Conservation (phyloP, 2,797 vertebrate species). For the Poecilia wingei region DNA sequence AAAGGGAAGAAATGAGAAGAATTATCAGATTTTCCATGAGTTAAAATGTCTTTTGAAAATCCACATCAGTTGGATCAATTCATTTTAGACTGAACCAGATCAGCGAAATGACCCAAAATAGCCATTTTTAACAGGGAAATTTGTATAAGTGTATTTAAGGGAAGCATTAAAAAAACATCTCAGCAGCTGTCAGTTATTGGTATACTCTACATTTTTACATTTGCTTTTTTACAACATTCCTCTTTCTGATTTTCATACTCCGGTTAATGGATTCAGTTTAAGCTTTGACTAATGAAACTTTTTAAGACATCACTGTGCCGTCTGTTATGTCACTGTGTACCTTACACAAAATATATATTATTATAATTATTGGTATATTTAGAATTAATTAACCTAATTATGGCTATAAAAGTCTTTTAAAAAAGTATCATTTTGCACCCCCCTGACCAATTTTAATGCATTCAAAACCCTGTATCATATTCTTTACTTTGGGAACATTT, state of each 20-base stretch:
- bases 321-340: not conserved
- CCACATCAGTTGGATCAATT: not conserved
- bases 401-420: not conserved
- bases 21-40: no score
- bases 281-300: not conserved
- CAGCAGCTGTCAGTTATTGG: not conserved
- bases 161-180: not conserved
- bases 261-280: not conserved
- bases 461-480: slow-evolving; percentile 4
- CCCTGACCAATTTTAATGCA: slow-evolving; percentile 10
- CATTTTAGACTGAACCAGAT: not conserved
- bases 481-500: not conserved
- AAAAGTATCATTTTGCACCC: slow-evolving; percentile 5
- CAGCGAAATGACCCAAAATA: not conserved
- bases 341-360: not conserved
- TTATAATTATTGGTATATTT: not conserved
- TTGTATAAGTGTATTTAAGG: not conserved
- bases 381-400: not conserved
- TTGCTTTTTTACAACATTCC: not conserved
- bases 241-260: not conserved
- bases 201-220: not conserved
- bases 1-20: not conserved
- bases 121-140: not conserved
- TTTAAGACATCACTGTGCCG: not conserved
- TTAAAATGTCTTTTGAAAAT: not conserved